Conservation (phyloP, 2,888 invertebrate genomes). For the Andrena minutula region DNA sequence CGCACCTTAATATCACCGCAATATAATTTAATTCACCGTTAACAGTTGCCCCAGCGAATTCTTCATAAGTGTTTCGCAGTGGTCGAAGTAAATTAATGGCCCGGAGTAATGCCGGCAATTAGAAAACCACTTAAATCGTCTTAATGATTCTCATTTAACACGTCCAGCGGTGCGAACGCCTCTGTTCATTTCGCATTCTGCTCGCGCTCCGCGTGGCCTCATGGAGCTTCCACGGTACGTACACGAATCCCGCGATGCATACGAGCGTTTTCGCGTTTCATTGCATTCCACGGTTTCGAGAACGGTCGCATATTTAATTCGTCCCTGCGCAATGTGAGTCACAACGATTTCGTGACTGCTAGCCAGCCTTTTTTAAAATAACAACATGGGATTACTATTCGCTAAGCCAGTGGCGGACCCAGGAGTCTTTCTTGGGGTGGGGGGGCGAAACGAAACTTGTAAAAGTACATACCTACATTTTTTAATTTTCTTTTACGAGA, state of each 20-base stretch:
- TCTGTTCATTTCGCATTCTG: constrained; percentile 54
- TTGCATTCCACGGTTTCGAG: constrained; percentile 12
- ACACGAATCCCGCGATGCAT: constrained; percentile 29
- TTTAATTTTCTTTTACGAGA: no score
- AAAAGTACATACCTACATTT: no score
- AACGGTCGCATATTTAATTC: constrained; percentile 31
- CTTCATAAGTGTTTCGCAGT: constrained; percentile 23
- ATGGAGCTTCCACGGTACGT: constrained; percentile 49
- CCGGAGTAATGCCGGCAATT: constrained; percentile 51
- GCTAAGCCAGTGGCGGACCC: no score
- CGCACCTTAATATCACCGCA: not conserved
- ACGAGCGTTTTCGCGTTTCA: constrained; percentile 26
- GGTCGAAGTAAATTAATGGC: constrained; percentile 35
- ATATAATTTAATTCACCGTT: constrained; percentile 29
- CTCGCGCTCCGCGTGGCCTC: constrained; percentile 22
- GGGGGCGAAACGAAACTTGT: no score
- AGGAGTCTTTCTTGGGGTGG: no score
- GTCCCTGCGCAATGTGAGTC: constrained; percentile 2
- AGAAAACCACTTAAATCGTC: constrained; percentile 47
- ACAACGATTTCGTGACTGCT: not conserved
- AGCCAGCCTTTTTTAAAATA: not conserved
- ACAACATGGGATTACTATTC: not conserved
- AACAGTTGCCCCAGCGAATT: constrained; percentile 24
- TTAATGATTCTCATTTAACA: constrained; percentile 57
- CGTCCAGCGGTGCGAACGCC: constrained; percentile 4